Conservation (phyloP, 2,888 invertebrate species). For the Leptothorax acervorum region DNA sequence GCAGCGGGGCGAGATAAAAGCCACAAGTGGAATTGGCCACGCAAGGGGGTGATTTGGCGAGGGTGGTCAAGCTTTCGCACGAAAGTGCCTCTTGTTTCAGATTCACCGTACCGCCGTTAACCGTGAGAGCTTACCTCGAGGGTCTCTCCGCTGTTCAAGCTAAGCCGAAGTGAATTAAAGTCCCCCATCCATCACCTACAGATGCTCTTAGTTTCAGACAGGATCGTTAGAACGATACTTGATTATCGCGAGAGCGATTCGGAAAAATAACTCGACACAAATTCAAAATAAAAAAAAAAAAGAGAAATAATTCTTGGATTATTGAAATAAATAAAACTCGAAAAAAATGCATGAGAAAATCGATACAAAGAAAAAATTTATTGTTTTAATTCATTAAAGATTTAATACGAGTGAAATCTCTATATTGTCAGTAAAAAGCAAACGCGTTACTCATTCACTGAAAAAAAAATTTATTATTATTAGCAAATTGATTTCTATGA, state of each 20-base stretch:
- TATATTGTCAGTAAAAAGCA: neutral
- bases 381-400: neutral
- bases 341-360: neutral
- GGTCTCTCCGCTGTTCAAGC: slow-evolving; percentile 50
- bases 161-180: slow-evolving; percentile 76
- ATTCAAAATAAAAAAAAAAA: neutral
- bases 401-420: neutral
- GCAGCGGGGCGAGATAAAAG: slow-evolving; percentile 49
- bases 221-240: neutral
- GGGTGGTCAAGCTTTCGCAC: slow-evolving; percentile 59
- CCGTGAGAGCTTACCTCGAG: slow-evolving; percentile 67
- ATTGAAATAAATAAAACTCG: neutral
- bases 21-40: slow-evolving; percentile 59
- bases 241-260: slow-evolving; percentile 15
- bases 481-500: no score
- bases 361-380: neutral
- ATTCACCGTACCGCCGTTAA: slow-evolving; percentile 73
- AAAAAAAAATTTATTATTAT: no score
- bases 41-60: slow-evolving; percentile 24
- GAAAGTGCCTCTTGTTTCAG: slow-evolving; percentile 68
- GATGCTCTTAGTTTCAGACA: slow-evolving; percentile 54
- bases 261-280: neutral
- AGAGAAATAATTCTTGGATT: neutral
- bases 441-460: neutral
- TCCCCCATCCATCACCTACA: slow-evolving; percentile 75